These are phyloP conservation scores for Dorcus parallelipipedus DNA, from an alignment of 2,888 invertebrate genomes.

Conservation along the genomic window DNA sequence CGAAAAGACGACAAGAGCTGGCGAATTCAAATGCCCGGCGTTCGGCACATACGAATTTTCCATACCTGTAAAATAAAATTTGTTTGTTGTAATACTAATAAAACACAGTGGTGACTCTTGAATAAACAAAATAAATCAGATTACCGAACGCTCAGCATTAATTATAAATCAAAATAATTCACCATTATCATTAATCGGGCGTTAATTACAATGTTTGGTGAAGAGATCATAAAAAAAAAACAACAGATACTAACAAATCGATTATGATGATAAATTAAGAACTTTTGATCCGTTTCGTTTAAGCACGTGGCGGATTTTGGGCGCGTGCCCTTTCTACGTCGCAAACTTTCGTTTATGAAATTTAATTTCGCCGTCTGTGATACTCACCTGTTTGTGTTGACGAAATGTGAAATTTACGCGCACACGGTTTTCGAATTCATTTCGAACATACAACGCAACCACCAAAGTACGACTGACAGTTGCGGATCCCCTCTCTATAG, in stretches of 20 bases:
- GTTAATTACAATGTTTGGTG: constrained; percentile 4
- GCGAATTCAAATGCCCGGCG: constrained; percentile 69
- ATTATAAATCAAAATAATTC: constrained; percentile 15
- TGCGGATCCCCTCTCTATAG: constrained; percentile 25
- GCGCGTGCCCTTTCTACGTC: neutral
- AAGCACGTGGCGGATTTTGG: neutral
- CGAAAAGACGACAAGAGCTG: constrained; percentile 71
- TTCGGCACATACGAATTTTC: constrained; percentile 72
- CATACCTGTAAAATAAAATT: constrained; percentile 47
- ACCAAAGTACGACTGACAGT: constrained; percentile 41
- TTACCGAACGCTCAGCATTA: constrained; percentile 10
- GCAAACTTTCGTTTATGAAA: neutral
- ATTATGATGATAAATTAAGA: neutral
- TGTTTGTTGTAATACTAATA: constrained; percentile 4
- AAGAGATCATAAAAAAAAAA: constrained; percentile 15
- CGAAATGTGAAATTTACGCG: constrained; percentile 18
- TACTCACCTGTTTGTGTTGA: constrained; percentile 19
- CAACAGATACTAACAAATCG: constrained; percentile 4
- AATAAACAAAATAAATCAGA: constrained; percentile 19
- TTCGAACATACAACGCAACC: constrained; percentile 30
- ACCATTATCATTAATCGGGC: constrained; percentile 10
- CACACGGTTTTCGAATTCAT: constrained; percentile 26
- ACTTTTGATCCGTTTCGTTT: neutral
- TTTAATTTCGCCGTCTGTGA: neutral
- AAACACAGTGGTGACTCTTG: constrained; percentile 10